Base-by-base conservation (phyloP, 2,888 invertebrate species). In the Drosophila dives region DNA sequence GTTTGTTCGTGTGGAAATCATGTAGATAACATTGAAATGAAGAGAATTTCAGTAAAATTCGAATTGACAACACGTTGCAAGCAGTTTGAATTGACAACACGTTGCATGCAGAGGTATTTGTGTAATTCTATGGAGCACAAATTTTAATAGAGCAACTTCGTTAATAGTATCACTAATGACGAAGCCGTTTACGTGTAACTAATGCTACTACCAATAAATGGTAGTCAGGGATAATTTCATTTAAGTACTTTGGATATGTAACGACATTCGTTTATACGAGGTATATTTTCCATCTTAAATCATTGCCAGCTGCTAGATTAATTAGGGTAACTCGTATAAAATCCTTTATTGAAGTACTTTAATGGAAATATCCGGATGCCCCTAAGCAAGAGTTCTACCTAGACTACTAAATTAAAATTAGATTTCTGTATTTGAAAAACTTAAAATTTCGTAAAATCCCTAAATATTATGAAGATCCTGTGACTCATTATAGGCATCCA, bases 381-480 rank as follows among this genome's bases (percentile, higher is more conserved):
- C 42, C 1, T 42, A 42, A 20, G 20, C 6, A 42, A 20, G 42
- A 6, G 20, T 20, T 1, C 0, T 0, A 7, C 7, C 20, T 12
- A 20, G 45, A 20, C 3, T 8, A 3, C 12, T 15, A 23, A 45
- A 8, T 7, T 23, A 45, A 45, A 45, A 23, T 15, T 0, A 2
- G 2, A 15, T 20, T 20, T 17, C 23, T 6, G 15, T 20, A n/a
- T 20, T 6, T 42, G n/a, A 6, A 12, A n/a, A n/a, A 42, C 11
- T 11, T 0, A 12, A 20, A 3, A 12, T 0, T 3, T 45, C 7
- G 7, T 45, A 0, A 2, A 45, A 20, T 45, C 1, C 45, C 0
- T 3, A 12, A 12, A 45, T 3, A 7, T 45, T 1, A 12, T 45
- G 7, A 12, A 20, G 7, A 7, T 23, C 20, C 20, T 23, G 3